Evolutionary conservation across 2,113 vertebrate species (phyloP), one percentile per base, ranked within the genome.

Genomic region (Rhinoderma darwinii): DNA sequence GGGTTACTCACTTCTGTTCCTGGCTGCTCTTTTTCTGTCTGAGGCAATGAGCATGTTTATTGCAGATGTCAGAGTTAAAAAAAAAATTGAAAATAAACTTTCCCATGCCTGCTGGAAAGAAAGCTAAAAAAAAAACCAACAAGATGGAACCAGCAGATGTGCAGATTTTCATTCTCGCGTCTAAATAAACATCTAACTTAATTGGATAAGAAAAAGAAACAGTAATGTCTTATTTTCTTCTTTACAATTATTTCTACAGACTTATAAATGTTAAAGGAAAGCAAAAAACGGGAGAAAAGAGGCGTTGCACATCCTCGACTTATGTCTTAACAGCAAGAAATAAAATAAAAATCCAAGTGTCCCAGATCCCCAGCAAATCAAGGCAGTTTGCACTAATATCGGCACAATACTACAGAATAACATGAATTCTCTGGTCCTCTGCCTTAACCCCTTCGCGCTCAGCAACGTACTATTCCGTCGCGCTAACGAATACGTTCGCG

Each of bases 31-130:
- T 88, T 90, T 89, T 89, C 88, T 70, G 2, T 90, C 91, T 92
- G 88, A 88, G 90, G 88, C 86, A 89, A 86, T 17, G 0, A 89
- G 50, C 88, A 87, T 89, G 89, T 91, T 92, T 92, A 86, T 88
- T 89, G 86, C 88, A 83, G 72, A 73, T 88, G 88, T 89, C 89
- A 90, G 82, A 76, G 74, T 77, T 41, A 39, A 22, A 78, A 89
- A 77, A 74, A 89, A 88, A 86, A 77, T 78, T 82, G 79, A 87
- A 87, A 87, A 61, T 89, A 82, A 82, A 89, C 87, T 90, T 92
- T 90, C 89, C 2, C 59, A 0, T 88, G 88, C 80, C 89, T 88
- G 50, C 68, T 22, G 51, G 72, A 82, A 75, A 81, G 90, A 85
- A 74, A 78, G 77, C 63, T 83, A 85, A 88, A 89, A 74, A 44